phyloP scores from a whole-genome alignment of 2,797 vertebrate species.

The Orestias chungarensis region DNA sequence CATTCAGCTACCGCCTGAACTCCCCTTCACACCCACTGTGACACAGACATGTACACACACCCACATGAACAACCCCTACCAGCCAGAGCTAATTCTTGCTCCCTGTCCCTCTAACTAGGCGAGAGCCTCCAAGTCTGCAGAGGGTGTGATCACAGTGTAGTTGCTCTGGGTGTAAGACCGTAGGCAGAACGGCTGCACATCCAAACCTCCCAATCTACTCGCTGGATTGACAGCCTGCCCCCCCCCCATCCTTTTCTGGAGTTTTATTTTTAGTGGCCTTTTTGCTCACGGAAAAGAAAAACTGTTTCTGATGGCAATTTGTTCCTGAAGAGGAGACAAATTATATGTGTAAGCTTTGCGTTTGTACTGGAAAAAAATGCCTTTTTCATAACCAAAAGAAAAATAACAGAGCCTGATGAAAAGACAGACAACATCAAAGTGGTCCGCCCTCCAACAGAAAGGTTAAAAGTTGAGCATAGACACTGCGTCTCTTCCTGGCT shows the following conservation, averaged over 20 bases:
- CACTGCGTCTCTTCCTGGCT: conserved; percentile 89
- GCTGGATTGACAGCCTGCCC: conserved; percentile 58
- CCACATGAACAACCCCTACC: conserved; percentile 52
- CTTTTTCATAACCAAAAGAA: conserved; percentile 84
- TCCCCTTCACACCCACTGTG: conserved; percentile 61
- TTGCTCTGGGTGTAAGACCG: conserved; percentile 76
- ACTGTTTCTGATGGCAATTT: conserved; percentile 75
- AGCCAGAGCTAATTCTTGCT: conserved; percentile 59
- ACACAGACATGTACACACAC: conserved; percentile 48
- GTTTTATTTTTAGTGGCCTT: conserved; percentile 64
- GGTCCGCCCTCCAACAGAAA: conserved; percentile 88
- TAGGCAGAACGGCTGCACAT: conserved; percentile 64
- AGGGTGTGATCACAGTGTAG: conserved; percentile 76
- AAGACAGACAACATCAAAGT: conserved; percentile 95
- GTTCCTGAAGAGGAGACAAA: conserved; percentile 84
- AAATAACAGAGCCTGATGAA: conserved; percentile 92
- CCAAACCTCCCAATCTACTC: conserved; percentile 59
- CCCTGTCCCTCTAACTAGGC: conserved; percentile 71
- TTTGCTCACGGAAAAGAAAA: conserved; percentile 52
- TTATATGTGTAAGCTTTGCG: conserved; percentile 90
- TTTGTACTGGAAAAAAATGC: conserved; percentile 85
- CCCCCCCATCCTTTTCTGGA: conserved; percentile 60
- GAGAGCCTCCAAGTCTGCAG: conserved; percentile 67
- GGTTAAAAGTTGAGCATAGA: conserved; percentile 92
- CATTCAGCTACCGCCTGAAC: conserved; percentile 72